phyloP scores from a whole-genome alignment of 2,113 vertebrate genomes.

The Corythornis madagascariensis region DNA sequence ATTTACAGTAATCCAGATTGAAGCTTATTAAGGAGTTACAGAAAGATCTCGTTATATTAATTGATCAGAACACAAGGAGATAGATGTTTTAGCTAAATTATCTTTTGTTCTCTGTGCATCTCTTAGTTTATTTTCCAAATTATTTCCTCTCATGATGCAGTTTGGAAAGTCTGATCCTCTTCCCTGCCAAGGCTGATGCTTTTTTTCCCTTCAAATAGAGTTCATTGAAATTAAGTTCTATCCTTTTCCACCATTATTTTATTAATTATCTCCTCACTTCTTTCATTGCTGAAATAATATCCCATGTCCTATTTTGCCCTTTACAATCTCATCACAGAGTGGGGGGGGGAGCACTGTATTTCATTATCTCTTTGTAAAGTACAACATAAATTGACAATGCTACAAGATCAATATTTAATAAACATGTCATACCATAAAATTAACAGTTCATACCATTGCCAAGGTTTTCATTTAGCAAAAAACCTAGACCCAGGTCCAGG shows the following conservation, averaged over 20 bases:
- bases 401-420: conserved; percentile 21
- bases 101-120: not conserved
- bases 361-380: not conserved
- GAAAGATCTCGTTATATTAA: not conserved
- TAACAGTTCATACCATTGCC: not conserved
- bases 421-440: not conserved
- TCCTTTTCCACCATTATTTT: not conserved
- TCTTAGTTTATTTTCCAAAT: not conserved
- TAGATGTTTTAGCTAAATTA: not conserved
- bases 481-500: not conserved
- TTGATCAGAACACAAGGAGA: not conserved
- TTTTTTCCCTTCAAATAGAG: not conserved
- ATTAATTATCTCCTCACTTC: not conserved
- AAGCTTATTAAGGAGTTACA: not conserved
- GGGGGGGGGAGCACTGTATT: accelerated
- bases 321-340: not conserved
- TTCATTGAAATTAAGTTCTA: not conserved
- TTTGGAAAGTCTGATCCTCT: not conserved
- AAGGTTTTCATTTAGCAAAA: conserved; percentile 10
- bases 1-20: not conserved
- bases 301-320: not conserved
- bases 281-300: not conserved
- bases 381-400: not conserved
- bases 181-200: not conserved
- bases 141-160: not conserved